Conservation (phyloP, 2,113 vertebrate genomes). For the Sinocyclocheilus maitianheensis region DNA sequence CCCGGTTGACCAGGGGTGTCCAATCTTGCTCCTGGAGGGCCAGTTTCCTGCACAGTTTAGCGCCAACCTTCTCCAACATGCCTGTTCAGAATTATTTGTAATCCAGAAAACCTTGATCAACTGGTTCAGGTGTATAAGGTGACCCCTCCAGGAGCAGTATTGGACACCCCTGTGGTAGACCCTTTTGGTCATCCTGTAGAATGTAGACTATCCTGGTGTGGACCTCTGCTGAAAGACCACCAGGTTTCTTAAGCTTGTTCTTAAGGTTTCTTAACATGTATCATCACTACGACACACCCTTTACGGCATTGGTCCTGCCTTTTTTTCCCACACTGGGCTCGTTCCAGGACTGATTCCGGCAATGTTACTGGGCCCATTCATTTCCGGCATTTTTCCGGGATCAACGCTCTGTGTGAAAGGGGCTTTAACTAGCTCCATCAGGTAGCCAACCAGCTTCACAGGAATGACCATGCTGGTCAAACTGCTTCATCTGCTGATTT, state of each 20-base stretch:
- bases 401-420: too few species aligned
- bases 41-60: background rate
- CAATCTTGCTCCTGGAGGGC: background rate
- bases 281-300: too few species aligned
- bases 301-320: too few species aligned
- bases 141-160: background rate
- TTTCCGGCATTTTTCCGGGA: too few species aligned
- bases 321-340: too few species aligned
- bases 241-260: background rate
- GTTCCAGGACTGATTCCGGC: too few species aligned
- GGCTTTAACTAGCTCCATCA: background rate
- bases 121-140: background rate
- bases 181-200: background rate
- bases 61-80: background rate
- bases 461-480: too few species aligned
- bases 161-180: background rate
- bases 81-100: background rate
- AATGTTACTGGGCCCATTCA: too few species aligned
- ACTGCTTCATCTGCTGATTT: background rate
- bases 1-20: background rate
- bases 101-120: background rate
- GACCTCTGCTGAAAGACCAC: background rate
- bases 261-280: too few species aligned
- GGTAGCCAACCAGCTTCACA: background rate
- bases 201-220: background rate